Evolutionary conservation across 2,113 vertebrate species (phyloP).

Genomic region (Lichenostomus cassidix): DNA sequence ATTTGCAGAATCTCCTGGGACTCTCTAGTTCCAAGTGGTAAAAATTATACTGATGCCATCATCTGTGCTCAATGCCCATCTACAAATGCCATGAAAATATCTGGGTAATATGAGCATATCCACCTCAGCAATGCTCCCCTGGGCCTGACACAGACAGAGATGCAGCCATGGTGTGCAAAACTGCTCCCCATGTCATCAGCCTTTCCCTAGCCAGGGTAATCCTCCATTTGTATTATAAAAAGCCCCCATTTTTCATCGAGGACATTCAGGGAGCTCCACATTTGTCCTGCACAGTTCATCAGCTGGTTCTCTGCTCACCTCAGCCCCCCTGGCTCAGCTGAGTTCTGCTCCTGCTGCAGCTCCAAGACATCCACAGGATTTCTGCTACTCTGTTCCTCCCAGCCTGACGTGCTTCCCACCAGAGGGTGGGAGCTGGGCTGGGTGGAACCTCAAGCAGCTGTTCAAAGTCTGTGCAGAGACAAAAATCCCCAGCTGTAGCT

Average conservation of each 20-base stretch:
- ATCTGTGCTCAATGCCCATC: neutral
- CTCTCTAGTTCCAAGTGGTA: neutral
- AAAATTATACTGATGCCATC: neutral
- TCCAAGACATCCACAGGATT: fast-evolving
- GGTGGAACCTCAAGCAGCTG: neutral
- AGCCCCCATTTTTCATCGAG: neutral
- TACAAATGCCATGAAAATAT: neutral
- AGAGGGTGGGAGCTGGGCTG: neutral
- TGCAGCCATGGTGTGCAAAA: neutral
- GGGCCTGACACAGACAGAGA: neutral
- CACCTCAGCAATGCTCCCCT: neutral
- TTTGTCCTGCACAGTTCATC: neutral
- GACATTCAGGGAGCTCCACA: neutral
- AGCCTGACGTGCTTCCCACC: neutral
- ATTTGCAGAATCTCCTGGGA: neutral
- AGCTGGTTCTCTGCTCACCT: neutral
- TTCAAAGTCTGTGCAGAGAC: neutral
- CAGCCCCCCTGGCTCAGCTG: fast-evolving
- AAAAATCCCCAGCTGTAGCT: constrained; percentile 19
- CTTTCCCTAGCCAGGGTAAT: neutral
- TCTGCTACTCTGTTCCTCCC: neutral
- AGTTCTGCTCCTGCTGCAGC: neutral
- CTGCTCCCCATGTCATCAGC: neutral
- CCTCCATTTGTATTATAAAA: neutral
- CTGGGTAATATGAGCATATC: neutral